phyloP scores from a whole-genome alignment of 2,113 vertebrate genomes.

The Oreochromis niloticus region DNA sequence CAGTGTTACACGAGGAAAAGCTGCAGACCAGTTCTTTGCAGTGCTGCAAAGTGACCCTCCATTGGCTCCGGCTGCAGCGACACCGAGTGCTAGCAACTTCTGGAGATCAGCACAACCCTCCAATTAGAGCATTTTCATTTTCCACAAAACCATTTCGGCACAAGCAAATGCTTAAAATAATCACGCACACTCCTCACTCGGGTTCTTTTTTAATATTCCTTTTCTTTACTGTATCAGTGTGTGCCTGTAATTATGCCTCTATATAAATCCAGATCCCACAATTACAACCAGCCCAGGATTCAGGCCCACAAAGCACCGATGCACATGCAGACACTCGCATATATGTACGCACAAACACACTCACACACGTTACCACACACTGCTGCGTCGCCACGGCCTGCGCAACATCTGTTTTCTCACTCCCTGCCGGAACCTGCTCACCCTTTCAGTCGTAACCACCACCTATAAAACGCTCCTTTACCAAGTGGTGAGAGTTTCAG shows the following conservation, averaged over 20 bases:
- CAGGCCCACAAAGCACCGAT: conserved; percentile 7
- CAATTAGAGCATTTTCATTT: conserved; percentile 60
- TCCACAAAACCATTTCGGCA: conserved; percentile 47
- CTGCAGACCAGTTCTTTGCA: neutral
- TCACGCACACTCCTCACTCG: neutral
- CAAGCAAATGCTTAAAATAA: conserved; percentile 56
- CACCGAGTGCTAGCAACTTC: neutral
- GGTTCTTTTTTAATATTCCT: conserved; percentile 17
- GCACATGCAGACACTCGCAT: neutral
- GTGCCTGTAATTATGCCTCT: conserved; percentile 64
- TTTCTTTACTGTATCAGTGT: conserved; percentile 42
- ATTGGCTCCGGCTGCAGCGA: neutral
- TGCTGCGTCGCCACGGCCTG: conserved; percentile 21
- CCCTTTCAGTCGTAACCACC: conserved; percentile 72
- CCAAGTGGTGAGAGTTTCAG: conserved; percentile 4
- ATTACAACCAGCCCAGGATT: conserved; percentile 55
- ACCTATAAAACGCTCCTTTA: conserved; percentile 55
- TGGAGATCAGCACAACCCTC: conserved; percentile 44
- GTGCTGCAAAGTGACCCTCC: neutral
- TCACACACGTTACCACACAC: neutral
- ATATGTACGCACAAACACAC: neutral
- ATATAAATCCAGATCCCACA: conserved; percentile 68
- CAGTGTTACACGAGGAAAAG: neutral
- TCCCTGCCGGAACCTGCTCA: conserved; percentile 56
- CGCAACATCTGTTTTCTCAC: conserved; percentile 68